phyloP scores from a whole-genome alignment of 2,113 vertebrate genomes.

The Chascanopsetta lugubris region DNA sequence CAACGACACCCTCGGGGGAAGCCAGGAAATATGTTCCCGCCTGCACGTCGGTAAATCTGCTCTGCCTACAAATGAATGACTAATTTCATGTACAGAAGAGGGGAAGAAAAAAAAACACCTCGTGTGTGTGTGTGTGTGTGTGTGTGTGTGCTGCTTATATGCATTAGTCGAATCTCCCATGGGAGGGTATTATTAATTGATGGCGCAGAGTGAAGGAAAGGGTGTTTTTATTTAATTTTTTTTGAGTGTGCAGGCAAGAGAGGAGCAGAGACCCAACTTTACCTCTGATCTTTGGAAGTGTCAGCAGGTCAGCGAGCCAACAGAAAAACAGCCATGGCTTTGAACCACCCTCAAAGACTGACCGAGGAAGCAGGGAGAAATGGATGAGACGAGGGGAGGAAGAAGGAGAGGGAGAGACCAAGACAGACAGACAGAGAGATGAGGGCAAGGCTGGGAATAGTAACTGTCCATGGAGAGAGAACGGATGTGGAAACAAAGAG shows the following conservation, averaged over 20 bases:
- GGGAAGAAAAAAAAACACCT: background rate
- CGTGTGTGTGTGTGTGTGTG: background rate
- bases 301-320: slow-evolving; percentile 62
- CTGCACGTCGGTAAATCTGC: slow-evolving; percentile 72
- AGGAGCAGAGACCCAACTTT: slow-evolving; percentile 23
- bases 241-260: slow-evolving; percentile 35
- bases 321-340: slow-evolving; percentile 48
- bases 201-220: slow-evolving; percentile 47
- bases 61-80: slow-evolving; percentile 76
- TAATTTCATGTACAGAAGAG: slow-evolving; percentile 70
- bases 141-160: slow-evolving; percentile 50
- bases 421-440: background rate
- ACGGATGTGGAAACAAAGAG: slow-evolving; percentile 11
- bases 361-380: slow-evolving; percentile 23
- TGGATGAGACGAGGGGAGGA: slow-evolving; percentile 19
- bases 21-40: slow-evolving; percentile 74
- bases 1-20: slow-evolving; percentile 72
- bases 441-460: slow-evolving; percentile 9
- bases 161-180: slow-evolving; percentile 57
- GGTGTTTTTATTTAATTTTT: slow-evolving; percentile 6
- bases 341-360: slow-evolving; percentile 63
- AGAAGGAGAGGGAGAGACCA: background rate
- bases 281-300: slow-evolving; percentile 65
- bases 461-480: slow-evolving; percentile 8
- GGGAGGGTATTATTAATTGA: slow-evolving; percentile 66